Base-by-base conservation (phyloP, 2,888 invertebrate genomes). In the Hipparchia sbordonii region DNA sequence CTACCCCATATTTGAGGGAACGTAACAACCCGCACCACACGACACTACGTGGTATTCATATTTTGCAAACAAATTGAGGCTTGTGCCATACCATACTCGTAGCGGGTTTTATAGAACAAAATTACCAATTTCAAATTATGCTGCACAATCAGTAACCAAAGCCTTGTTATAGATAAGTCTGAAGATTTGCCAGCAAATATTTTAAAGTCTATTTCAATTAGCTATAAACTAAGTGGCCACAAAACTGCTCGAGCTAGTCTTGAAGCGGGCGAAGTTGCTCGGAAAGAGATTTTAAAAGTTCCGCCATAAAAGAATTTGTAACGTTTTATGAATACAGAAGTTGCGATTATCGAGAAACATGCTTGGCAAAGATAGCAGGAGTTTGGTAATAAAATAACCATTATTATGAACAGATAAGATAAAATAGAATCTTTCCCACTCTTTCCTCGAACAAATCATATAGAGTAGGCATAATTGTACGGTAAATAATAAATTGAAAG, bases 241-340 rank as follows among this genome's bases (percentile, higher is more conserved):
- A 33, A 59, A 68, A 57, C 48, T 54, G 59, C 59, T 46, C 46
- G 54, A 45, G 45, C 67, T 56, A 45, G 56, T 9, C 45, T 33
- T 57, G 45, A 59, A 59, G 59, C 59, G 59, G 46, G 45, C 12
- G 48, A 68, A 68, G 48, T 68, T 68, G 23, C 10, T 39, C 45
- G 33, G 68, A 67, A 67, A 48, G 56, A 88, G 87, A 90, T 91
- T 91, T 88, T 88, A 85, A 89, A 91, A 91, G 85, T 91, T 91
- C 85, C 80, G 82, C 87, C 86, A 88, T 90, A 89, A 90, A 90
- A 87, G 87, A 89, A 89, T 87, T 85, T 83, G 85, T 86, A 83
- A 85, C 84, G 82, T 80, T 86, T 86, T 88, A 88, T 89, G 89
- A 89, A 90, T 90, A 76, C 72, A 67, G 67, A 73, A 68, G 63